These are phyloP conservation scores for Grus americana DNA, from an alignment of 2,113 vertebrate genomes.

Conservation along the genomic window DNA sequence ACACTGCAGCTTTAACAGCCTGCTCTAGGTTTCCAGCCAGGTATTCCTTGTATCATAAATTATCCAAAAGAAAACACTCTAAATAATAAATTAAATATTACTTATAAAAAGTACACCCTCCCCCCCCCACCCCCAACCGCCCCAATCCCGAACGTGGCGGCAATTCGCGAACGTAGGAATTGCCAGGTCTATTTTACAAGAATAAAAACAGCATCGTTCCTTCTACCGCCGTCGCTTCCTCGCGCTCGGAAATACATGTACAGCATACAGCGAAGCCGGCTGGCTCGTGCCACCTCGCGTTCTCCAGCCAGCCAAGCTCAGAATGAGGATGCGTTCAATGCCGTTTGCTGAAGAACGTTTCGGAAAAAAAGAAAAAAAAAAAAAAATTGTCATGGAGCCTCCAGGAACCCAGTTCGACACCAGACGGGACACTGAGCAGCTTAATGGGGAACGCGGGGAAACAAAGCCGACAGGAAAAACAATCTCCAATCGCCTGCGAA, in stretches of 20 bases:
- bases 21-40: conserved; percentile 74
- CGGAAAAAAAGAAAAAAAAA: not conserved
- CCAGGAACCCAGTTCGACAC: not conserved
- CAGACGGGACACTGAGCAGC: not conserved
- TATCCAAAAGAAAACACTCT: conserved; percentile 80
- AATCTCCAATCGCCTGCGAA: not conserved
- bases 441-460: not conserved
- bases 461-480: not conserved
- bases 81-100: conserved; percentile 96
- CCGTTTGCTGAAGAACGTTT: not conserved
- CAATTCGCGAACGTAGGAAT: conserved; percentile 63
- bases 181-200: conserved; percentile 81
- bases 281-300: not conserved
- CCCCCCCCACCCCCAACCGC: conserved; percentile 38
- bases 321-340: not conserved
- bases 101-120: conserved; percentile 83
- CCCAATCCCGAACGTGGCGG: conserved; percentile 41
- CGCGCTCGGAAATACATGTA: conserved; percentile 58
- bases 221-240: conserved; percentile 39
- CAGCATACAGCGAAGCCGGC: conserved; percentile 65
- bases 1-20: conserved; percentile 76
- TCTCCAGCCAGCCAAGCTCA: not conserved
- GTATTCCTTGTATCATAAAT: conserved; percentile 83
- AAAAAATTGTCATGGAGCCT: not conserved
- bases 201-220: conserved; percentile 78